Base-by-base conservation (phyloP, 2,888 invertebrate genomes). In the Sphinx pinastri region DNA sequence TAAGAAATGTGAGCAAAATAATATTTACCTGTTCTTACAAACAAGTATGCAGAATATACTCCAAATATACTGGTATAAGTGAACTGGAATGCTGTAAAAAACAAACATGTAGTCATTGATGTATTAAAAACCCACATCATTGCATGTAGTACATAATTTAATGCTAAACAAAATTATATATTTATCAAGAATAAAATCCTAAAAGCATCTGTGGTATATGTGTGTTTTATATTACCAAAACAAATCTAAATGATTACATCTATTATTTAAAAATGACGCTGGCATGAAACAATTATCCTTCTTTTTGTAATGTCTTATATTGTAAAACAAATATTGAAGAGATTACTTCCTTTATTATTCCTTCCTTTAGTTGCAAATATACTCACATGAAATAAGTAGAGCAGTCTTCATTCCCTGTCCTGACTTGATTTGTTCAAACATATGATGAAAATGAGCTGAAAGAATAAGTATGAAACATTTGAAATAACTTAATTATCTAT, bases 11-110 rank as follows among this genome's bases (percentile, higher is more conserved):
- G 11, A 70, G 57, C 25, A 71, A 47, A 31, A 16, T 58, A 13
- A 14, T 5, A 81, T 87, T 85, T 82, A 96, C 97, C 97, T 79
- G 99, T 99, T 86, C 97, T 96, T 12, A 97, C 94, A 90, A 99
- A 98, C 67, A 99, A 90, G 87, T 96, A 98, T n/a, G 99, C 97
- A 8, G 99, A 98, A 88, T 99, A 99, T 67, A 97, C 97, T 71
- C 99, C 99, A 93, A 99, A 99, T 67, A 99, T 88, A 69, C 98
- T 98, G 2, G 99, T 99, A 84, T 98, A 99, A 0, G 95, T 94
- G 85, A 98, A 97, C 88, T 99, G 99, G 86, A 99, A 98, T 88
- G 95, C 97, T 97, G 88, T 75, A 91, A 90, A 71, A 68, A 77
- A 75, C 78, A 77, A 38, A 38, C 38, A 38, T 6, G 6, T 38